Conservation (phyloP, 2,113 vertebrate species). For the Colius striatus region DNA sequence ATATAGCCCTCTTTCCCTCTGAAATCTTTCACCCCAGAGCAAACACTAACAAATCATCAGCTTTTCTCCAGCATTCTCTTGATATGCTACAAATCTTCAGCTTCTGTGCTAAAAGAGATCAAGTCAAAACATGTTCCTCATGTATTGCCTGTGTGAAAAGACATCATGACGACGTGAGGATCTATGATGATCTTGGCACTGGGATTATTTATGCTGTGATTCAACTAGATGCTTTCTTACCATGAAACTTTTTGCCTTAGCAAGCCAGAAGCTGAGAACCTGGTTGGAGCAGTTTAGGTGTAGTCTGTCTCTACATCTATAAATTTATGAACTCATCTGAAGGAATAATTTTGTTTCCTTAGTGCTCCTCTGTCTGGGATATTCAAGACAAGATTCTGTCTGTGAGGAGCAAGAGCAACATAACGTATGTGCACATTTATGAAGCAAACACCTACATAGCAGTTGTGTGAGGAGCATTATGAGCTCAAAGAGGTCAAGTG, state of each 20-base stretch:
- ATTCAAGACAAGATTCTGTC: not conserved
- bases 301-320: not conserved
- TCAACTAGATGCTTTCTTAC: not conserved
- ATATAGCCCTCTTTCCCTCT: not conserved
- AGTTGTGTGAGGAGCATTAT: not conserved
- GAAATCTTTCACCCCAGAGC: not conserved
- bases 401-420: not conserved
- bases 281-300: not conserved
- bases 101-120: not conserved
- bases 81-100: accelerated
- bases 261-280: not conserved
- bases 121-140: not conserved
- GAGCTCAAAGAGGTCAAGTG: not conserved
- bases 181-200: not conserved
- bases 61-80: not conserved
- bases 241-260: not conserved
- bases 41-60: not conserved
- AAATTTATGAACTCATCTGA: not conserved
- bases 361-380: not conserved
- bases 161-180: not conserved
- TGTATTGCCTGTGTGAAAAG: not conserved
- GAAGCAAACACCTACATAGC: not conserved
- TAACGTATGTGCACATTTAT: not conserved
- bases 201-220: not conserved
- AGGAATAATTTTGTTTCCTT: not conserved